phyloP scores from a whole-genome alignment of 2,113 vertebrate species.

The Sylvicapra grimmia region DNA sequence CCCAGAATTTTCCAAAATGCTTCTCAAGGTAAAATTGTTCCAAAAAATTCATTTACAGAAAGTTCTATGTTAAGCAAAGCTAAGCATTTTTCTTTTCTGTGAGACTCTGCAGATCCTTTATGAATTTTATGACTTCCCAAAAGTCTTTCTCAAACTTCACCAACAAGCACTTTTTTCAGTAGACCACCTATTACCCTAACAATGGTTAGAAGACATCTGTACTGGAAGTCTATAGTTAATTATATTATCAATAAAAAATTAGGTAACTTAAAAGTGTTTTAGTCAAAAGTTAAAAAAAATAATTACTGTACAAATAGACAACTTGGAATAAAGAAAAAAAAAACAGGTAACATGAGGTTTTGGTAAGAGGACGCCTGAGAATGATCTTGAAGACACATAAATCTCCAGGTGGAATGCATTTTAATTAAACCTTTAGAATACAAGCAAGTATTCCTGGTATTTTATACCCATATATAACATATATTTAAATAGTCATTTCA shows the following conservation, averaged over 20 bases:
- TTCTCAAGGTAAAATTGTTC: background rate
- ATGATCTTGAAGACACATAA: background rate
- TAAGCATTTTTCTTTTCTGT: background rate
- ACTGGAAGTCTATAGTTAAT: background rate
- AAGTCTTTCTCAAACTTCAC: background rate
- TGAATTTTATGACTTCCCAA: background rate
- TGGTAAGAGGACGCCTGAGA: background rate
- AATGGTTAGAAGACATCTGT: background rate
- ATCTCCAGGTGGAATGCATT: background rate
- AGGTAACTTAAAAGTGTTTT: background rate
- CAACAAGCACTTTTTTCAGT: background rate
- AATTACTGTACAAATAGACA: background rate
- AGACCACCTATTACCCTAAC: background rate
- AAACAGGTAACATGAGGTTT: background rate
- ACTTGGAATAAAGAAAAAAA: background rate
- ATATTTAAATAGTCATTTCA: background rate
- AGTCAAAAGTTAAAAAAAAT: background rate
- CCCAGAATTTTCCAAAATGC: background rate
- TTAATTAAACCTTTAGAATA: constrained; percentile 22
- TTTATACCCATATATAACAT: background rate
- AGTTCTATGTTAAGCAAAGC: background rate
- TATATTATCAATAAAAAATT: constrained; percentile 6
- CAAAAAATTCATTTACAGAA: background rate
- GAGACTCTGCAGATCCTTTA: background rate
- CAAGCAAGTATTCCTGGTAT: constrained; percentile 9